Base-by-base conservation (phyloP, 2,888 invertebrate species). In the Resseliella maxima region DNA sequence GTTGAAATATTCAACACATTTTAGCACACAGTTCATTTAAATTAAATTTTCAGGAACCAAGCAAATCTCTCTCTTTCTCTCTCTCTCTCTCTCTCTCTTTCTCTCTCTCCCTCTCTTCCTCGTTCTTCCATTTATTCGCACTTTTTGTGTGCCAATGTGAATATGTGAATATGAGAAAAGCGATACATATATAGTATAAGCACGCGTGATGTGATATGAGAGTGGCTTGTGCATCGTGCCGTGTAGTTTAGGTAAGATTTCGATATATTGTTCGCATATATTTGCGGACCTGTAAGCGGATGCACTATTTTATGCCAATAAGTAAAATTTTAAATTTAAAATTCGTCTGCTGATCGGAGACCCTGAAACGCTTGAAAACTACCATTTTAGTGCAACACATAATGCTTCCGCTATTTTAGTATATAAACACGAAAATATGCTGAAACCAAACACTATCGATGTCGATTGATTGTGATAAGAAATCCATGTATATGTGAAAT, bases 1-100 rank as follows among this genome's bases (percentile, higher is more conserved):
- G 31, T 72, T 72, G 31, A 72, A 72, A 72, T 72, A 72, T 72
- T 72, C 72, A 72, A 72, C 72, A 72, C 72, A 72, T 72, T 72
- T 72, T 72, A 72, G 27, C 72, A 31, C 72, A 72, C 72, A 72
- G 72, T 72, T 72, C 72, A 72, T 72, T 72, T 72, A 31, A 72
- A 72, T 72, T 72, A 72, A 72, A 72, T 72, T 72, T 72, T 72
- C 72, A 72, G 72, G 31, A 72, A 72, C 72, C 72, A 72, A 31
- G 72, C 72, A 72, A 59, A 59, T 59, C 59, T 59, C 59, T 59
- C n/a, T 59, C 2, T 24, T 24, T 24, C 59, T 24, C 18, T n/a
- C 72, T 31, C 72, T 31, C 15, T 15, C 31, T 15, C 31, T 31
- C 72, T 31, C 27, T 3, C 10, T 12, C 50, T 50, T 18, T 41